A percentile compares a stretch with the other conserved stretches of the same genome.
Evolutionary conservation across 1,140 invertebrate genomes (phyloP).

Genomic region (Anadara kagoshimensis): DNA sequence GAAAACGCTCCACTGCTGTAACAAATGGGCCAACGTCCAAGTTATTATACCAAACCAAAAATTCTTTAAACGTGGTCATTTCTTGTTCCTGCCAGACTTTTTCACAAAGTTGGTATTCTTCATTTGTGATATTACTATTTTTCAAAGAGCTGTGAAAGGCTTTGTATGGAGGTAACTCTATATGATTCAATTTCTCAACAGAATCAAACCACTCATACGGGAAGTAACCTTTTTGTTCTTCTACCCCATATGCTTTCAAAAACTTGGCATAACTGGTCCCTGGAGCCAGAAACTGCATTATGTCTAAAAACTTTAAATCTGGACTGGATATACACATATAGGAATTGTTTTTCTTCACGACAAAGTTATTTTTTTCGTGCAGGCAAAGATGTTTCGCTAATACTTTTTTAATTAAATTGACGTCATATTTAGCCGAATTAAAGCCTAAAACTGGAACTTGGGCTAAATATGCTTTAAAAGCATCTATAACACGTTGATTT

Average conservation of each 20-base stretch:
- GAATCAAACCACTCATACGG: constrained; percentile 34
- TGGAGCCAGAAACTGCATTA: constrained; percentile 40
- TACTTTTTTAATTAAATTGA: constrained; percentile 34
- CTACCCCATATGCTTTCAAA: constrained; percentile 42
- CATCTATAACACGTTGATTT: too few species aligned
- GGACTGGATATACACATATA: constrained; percentile 28
- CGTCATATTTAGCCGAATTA: constrained; percentile 41
- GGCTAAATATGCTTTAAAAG: constrained; percentile 17
- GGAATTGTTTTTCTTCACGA: constrained; percentile 26
- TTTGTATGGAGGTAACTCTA: constrained; percentile 14
- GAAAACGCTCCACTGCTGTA: constrained; percentile 12
- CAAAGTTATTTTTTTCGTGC: constrained; percentile 19
- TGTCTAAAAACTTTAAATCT: constrained; percentile 23
- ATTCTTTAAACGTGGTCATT: constrained; percentile 34
- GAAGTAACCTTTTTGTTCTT: constrained; percentile 44
- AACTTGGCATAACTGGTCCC: constrained; percentile 37
- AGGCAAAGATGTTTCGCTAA: constrained; percentile 25
- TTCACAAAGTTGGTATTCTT: constrained; percentile 23
- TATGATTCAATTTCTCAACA: constrained; percentile 15
- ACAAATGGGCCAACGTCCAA: constrained; percentile 32
- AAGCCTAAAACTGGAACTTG: constrained; percentile 31
- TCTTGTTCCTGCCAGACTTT: constrained; percentile 31
- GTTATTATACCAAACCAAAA: constrained; percentile 39
- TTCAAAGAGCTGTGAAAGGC: constrained; percentile 25
- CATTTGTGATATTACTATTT: background rate